Evolutionary conservation across 2,113 vertebrate genomes (phyloP).

Genomic region (Lepus timidus): DNA sequence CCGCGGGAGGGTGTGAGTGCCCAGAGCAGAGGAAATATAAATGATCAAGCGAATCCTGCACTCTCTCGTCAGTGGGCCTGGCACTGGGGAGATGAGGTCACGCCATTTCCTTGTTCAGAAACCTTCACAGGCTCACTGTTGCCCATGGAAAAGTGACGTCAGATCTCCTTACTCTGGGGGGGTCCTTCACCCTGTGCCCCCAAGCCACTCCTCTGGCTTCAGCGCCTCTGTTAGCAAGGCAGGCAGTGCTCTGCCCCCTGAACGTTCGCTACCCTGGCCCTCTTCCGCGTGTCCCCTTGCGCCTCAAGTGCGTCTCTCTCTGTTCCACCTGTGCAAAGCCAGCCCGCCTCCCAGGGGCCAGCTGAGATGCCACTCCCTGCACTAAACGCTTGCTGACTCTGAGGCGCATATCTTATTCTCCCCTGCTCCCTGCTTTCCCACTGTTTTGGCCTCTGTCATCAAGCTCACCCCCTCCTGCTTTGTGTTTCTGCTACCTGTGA

Average conservation of each 20-base stretch:
- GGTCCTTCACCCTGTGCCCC: rapidly evolving
- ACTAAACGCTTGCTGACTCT: neutral
- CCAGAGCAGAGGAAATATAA: too few relatives aligned
- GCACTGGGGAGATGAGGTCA: neutral
- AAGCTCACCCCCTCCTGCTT: neutral
- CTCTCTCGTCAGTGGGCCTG: too few relatives aligned
- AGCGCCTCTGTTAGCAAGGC: neutral
- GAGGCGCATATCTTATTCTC: too few relatives aligned
- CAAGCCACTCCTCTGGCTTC: neutral
- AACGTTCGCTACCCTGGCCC: neutral
- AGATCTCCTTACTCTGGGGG: rapidly evolving
- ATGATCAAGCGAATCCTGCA: rapidly evolving
- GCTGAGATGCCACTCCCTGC: rapidly evolving
- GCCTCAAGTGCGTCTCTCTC: neutral
- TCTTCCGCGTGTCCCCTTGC: rapidly evolving
- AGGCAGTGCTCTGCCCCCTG: neutral
- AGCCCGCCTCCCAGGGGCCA: neutral
- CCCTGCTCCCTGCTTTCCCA: neutral
- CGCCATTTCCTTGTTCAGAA: neutral
- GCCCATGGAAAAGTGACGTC: neutral
- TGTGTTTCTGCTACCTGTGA: neutral
- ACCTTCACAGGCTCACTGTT: neutral
- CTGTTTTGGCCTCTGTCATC: neutral
- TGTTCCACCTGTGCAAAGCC: neutral
- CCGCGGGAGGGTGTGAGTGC: too few relatives aligned